A percentile compares a stretch with the other conserved stretches of the same genome.
These are phyloP conservation scores for Odontocolon sp. DNA, from an alignment of 2,888 invertebrate genomes.

Conservation along the genomic window DNA sequence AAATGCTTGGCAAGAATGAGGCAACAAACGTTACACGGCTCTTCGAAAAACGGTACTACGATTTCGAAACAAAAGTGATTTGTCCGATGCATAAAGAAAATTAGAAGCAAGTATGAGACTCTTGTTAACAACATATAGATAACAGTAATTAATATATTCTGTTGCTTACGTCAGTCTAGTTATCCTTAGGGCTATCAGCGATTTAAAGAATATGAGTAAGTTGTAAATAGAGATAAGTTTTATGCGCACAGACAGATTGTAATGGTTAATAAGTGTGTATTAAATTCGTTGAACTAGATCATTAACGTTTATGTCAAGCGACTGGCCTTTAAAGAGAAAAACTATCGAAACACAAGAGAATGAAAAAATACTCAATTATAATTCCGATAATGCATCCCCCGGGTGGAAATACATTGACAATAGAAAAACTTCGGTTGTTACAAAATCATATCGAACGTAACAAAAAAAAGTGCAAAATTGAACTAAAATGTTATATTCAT, in stretches of 20 bases:
- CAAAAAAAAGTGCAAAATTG: constrained; percentile 52
- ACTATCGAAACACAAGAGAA: constrained; percentile 13
- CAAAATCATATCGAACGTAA: constrained; percentile 32
- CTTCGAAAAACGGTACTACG: constrained; percentile 30
- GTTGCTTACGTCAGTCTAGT: constrained; percentile 52
- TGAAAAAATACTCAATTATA: constrained; percentile 6
- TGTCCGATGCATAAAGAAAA: not conserved
- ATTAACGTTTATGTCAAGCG: constrained; percentile 34
- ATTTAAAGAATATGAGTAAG: constrained; percentile 32
- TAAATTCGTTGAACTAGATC: constrained; percentile 32
- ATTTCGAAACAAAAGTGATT: not conserved
- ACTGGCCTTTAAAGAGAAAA: constrained; percentile 45
- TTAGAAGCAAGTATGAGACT: constrained; percentile 15
- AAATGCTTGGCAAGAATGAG: no score
- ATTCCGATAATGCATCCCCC: not conserved
- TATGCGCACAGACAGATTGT: constrained; percentile 60
- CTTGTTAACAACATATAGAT: constrained; percentile 18
- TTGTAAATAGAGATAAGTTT: constrained; percentile 55
- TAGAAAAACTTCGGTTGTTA: constrained; percentile 35
- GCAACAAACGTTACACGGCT: not conserved
- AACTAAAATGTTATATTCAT: constrained; percentile 14
- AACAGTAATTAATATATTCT: constrained; percentile 34
- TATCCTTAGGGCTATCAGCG: constrained; percentile 34
- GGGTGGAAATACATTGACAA: constrained; percentile 47
- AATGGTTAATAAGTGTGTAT: constrained; percentile 50